Evolutionary conservation across 1,140 invertebrate genomes (phyloP), one percentile per base, ranked within the genome.

Genomic region (Centruroides vittatus): DNA sequence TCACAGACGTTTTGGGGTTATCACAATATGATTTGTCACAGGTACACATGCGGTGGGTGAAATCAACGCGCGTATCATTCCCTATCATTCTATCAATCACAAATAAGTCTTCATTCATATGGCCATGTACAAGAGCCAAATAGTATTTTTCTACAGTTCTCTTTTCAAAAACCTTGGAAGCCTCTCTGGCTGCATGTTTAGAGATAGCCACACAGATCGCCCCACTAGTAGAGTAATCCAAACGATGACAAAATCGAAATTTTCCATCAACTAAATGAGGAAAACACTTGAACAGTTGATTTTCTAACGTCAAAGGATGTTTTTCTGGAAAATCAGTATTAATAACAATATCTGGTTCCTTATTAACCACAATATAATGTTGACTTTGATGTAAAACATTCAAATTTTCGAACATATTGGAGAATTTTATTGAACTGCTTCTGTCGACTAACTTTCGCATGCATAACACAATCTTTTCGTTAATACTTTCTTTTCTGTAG

Each of bases 161-260:
- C 56, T 79, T 72, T 67, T 82, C 76, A 71, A 90, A 86, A 23
- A 81, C 74, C 50, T 71, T 73, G 0, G 80, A 80, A n/a, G 82
- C 81, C 34, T 71, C 70, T 50, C 77, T 73, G 12, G 85, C 84
- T 0, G 84, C 80, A 46, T 74, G 70, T 72, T 86, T 86, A 66
- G 80, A 82, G 59, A 85, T 78, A 7, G 84, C 85, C 57, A 89
- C 77, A 63, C 85, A 87, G 3, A 89, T 76, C 3, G 86, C 77
- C 5, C 87, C 87, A 74, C 85, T 88, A 0, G 86, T 89, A 0
- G 83, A 79, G 76, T 81, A 88, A 72, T 90, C 86, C n/a, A 90
- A 71, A 11, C 87, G 78, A 68, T 89, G 86, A 5, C 83, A 79
- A 70, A 88, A 88, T 67, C 86, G 80, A 71, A 84, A 86, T 65